Evolutionary conservation across 2,888 invertebrate species (phyloP), one percentile per base, ranked within the genome.

Genomic region (Heliothis peltigera): DNA sequence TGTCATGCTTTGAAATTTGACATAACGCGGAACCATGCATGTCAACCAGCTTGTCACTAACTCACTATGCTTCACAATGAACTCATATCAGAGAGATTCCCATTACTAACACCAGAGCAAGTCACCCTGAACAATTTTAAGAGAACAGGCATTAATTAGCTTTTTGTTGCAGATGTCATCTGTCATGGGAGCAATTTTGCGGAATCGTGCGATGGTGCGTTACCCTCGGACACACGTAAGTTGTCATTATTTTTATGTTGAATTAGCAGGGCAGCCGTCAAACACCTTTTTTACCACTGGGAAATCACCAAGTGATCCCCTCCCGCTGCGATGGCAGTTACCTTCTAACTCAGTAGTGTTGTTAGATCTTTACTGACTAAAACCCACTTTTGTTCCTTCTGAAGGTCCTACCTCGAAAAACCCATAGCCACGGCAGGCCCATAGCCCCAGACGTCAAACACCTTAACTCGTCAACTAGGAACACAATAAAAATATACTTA

Each of bases 41-140:
- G 18, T 19, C 19, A 19, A 35, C 15, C 17, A 4, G 63, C 64
- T 64, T 52, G 51, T 35, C 64, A 64, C 44, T 17, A 19, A 35
- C 39, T 39, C 39, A 39, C 39, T 15, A 39, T 6, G 39, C 25
- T 39, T 64, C 35, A 44, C 15, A 19, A 46, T 21, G 15, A 19
- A 51, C 35, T 39, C 64, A 64, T 5, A 7, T 46, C 25, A 63
- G 7, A 46, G 7, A 22, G n/a, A 35, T 17, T 25, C 17, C 25
- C 44, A 63, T 52, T 35, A 64, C 64, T 64, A 64, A 64, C 64
- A 52, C 64, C 19, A 46, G 18, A 51, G 35, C 43, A 19, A 42
- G 17, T 35, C 64, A 64, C 17, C 25, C 17, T 39, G 8, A 21
- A 17, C 17, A 15, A 64, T 17, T 25, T 42, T 8, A 25, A 17